phyloP scores from a whole-genome alignment of 2,888 invertebrate genomes.

The Amphipyra tragopoginis region DNA sequence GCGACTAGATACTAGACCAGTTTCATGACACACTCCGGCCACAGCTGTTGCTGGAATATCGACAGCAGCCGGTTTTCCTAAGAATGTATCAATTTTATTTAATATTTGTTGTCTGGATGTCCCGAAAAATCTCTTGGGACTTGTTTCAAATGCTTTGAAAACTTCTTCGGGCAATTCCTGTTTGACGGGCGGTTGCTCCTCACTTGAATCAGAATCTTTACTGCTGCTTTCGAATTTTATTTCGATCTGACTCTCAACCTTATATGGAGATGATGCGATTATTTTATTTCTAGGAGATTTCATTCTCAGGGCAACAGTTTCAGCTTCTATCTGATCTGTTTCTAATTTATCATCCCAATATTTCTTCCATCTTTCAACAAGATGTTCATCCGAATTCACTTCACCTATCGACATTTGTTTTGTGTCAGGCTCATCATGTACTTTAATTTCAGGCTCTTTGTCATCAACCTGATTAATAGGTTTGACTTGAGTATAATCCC shows the following conservation, averaged over 20 bases:
- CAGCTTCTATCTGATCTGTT: conserved; percentile 65
- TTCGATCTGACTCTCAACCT: conserved; percentile 13
- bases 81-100: conserved; percentile 84
- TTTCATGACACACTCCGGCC: conserved; percentile 73
- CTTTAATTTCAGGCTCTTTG: conserved; percentile 48
- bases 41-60: conserved; percentile 64
- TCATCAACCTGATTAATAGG: conserved; percentile 50
- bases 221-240: conserved; percentile 17
- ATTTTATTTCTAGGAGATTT: conserved; percentile 40
- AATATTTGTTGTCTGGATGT: conserved; percentile 85
- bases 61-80: conserved; percentile 74
- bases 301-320: conserved; percentile 45
- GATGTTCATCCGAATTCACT: conserved; percentile 64
- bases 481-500: conserved; percentile 64
- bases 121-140: conserved; percentile 86
- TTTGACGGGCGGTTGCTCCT: conserved; percentile 63
- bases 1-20: conserved; percentile 85
- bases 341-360: conserved; percentile 84
- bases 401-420: conserved; percentile 45
- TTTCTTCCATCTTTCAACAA: conserved; percentile 83
- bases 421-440: conserved; percentile 34
- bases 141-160: conserved; percentile 86
- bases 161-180: conserved; percentile 86
- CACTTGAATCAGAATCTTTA: background rate
- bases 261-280: conserved; percentile 5